A percentile compares a stretch with the other conserved stretches of the same genome.
phyloP scores from a whole-genome alignment of 2,113 vertebrate genomes.

The Empidonax traillii region DNA sequence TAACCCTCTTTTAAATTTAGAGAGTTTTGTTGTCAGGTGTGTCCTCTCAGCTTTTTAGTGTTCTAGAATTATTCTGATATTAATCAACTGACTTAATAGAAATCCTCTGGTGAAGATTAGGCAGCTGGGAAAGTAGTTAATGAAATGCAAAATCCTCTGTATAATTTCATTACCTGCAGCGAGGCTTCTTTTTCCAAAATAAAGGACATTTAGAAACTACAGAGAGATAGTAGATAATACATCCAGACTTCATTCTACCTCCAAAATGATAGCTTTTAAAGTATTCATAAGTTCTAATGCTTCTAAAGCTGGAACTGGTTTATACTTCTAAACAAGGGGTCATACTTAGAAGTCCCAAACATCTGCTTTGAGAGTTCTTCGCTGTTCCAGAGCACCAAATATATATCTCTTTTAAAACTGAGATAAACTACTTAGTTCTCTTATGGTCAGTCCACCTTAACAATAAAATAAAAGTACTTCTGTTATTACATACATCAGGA shows the following conservation, averaged over 20 bases:
- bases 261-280: not conserved
- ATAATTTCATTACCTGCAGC: not conserved
- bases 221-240: not conserved
- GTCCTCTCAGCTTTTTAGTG: not conserved
- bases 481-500: not conserved
- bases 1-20: not conserved
- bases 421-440: not conserved
- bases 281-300: not conserved
- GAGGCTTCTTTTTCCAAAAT: not conserved
- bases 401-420: not conserved
- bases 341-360: not conserved
- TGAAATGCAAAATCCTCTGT: not conserved
- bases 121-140: not conserved
- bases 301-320: not conserved
- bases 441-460: not conserved
- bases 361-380: not conserved
- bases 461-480: not conserved
- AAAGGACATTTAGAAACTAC: not conserved
- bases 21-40: not conserved
- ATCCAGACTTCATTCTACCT: not conserved
- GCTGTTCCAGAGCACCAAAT: not conserved
- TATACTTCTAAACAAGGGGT: not conserved
- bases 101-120: not conserved
- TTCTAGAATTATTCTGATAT: not conserved
- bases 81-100: not conserved